phyloP scores from a whole-genome alignment of 2,797 vertebrate genomes.

The Diceros bicornis region DNA sequence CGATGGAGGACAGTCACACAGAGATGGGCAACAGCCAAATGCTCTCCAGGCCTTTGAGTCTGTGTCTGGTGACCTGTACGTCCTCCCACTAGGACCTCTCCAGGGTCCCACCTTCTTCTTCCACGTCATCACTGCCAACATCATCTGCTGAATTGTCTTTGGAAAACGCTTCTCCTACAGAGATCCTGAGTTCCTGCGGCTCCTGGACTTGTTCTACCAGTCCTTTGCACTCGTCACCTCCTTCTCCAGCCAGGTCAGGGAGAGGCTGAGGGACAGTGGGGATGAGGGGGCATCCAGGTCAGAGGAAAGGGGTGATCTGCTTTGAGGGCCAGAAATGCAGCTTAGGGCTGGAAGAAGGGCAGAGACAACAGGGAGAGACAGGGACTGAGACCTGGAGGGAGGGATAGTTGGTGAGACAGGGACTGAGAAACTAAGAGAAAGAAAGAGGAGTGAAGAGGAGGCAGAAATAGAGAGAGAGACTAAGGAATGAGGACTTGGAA shows the following conservation, averaged over 20 bases:
- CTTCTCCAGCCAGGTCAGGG: conserved; percentile 75
- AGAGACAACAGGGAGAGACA: not conserved
- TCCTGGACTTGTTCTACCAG: conserved; percentile 80
- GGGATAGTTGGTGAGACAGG: not conserved
- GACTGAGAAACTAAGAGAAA: not conserved
- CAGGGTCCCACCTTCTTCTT: conserved; percentile 68
- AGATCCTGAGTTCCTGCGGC: conserved; percentile 84
- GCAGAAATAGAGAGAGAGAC: not conserved
- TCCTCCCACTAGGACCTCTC: conserved; percentile 50
- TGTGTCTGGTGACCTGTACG: not conserved
- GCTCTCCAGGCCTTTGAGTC: not conserved
- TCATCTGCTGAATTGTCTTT: conserved; percentile 89
- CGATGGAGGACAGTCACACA: not conserved
- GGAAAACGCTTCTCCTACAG: conserved; percentile 86
- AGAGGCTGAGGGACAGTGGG: not conserved
- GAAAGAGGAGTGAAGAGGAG: not conserved
- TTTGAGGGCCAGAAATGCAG: not conserved
- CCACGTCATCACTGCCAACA: conserved; percentile 81
- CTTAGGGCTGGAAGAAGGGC: not conserved
- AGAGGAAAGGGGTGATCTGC: too few relatives aligned
- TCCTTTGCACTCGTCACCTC: conserved; percentile 53
- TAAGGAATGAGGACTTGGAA: too few relatives aligned
- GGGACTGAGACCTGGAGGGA: not conserved
- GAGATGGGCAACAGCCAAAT: not conserved
- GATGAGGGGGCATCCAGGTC: not conserved